phyloP scores from a whole-genome alignment of 1,140 invertebrate genomes.

The Saccostrea glomerata region DNA sequence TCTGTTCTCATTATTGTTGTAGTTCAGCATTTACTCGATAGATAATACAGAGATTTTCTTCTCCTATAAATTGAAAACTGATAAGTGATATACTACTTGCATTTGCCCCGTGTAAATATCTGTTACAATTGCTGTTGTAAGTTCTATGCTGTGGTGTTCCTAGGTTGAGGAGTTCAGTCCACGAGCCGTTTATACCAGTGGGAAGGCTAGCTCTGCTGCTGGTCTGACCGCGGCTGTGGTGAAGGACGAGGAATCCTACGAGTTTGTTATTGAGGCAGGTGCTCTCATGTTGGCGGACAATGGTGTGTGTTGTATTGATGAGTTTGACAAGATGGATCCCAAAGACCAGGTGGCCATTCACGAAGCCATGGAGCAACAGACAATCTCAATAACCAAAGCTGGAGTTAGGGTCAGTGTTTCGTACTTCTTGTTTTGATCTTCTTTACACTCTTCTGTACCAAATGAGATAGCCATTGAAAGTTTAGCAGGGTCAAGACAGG shows the following conservation, averaged over 20 bases:
- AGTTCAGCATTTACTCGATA: no score
- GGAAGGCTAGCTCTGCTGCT: constrained; percentile 98
- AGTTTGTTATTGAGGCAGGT: constrained; percentile 99
- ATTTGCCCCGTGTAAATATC: no score
- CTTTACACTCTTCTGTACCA: no score
- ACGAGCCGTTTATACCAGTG: constrained; percentile 98
- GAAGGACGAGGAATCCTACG: constrained; percentile 96
- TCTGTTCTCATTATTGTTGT: no score
- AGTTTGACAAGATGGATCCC: constrained; percentile 99
- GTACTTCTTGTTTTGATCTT: background rate
- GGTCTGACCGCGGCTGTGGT: constrained; percentile 97
- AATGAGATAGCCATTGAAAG: no score
- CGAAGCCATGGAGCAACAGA: constrained; percentile 99
- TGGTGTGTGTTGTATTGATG: constrained; percentile 99
- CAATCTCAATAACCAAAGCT: constrained; percentile 99
- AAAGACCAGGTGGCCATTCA: constrained; percentile 98
- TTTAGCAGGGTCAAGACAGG: no score
- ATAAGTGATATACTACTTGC: no score
- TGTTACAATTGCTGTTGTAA: no score
- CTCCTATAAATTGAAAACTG: no score
- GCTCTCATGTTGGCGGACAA: constrained; percentile 99
- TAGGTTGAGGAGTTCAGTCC: constrained; percentile 96
- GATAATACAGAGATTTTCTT: no score
- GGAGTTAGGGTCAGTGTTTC: constrained; percentile 88
- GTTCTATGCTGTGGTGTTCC: constrained; percentile 39